Base-by-base conservation (phyloP, 2,113 vertebrate species). In the Vanacampus margaritifer region DNA sequence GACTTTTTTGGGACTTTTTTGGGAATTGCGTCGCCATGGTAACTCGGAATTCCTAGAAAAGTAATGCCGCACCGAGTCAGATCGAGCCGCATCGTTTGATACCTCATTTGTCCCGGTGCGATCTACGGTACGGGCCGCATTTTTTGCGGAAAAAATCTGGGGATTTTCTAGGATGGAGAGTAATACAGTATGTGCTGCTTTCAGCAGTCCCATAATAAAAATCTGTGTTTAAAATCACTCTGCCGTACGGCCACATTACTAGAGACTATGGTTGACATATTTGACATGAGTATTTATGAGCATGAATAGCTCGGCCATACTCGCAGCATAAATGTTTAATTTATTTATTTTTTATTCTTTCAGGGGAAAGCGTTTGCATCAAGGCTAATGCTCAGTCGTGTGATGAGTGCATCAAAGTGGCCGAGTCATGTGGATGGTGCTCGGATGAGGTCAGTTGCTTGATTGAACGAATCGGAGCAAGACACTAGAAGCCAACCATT, bases 371-470 rank as follows among this genome's bases (percentile, higher is more conserved):
- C 45, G 89, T 93, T 48, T 99, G 97, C 91, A 93, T 95, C 86
- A 95, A 95, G 87, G 94, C 94, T 5, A 98, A 95, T 71, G 97
- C 96, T 48, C 97, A 95, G 81, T 98, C 97, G 1, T 99, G 97
- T 83, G 96, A 94, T 24, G 95, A 97, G 75, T 99, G 97, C 80
- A 98, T 99, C 90, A 95, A 98, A 84, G 93, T 95, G 7, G 92
- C 94, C 3, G 93, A 95, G 79, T 92, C 91, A 36, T 99, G 97
- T 80, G 97, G 95, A 2, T 99, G 97, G 97, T 99, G 97, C 82
- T 90, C 93, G 12, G 91, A 95, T 68, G 82, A 86, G 61, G 97
- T 99, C 89, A 92, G 95, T 93, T n/a, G 16, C 35, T 35, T n/a
- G 32, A 8, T 7, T 58, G 16, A 35, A 58, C 35, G 16, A 58